Evolutionary conservation across 2,797 vertebrate genomes (phyloP).

Genomic region (Masticophis lateralis): DNA sequence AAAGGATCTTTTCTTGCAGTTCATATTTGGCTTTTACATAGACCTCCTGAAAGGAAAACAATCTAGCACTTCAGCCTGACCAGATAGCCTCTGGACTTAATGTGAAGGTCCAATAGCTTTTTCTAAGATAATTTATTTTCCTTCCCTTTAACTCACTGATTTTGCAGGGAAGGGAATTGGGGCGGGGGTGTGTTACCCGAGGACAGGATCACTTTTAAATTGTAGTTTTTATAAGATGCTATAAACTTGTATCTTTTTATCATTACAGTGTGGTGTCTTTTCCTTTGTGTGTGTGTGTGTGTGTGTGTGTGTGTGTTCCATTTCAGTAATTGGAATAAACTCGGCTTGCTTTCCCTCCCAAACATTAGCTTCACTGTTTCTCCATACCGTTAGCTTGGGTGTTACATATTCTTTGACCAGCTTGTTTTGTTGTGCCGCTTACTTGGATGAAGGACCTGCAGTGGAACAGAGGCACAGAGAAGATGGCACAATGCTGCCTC

Average conservation of each 20-base stretch:
- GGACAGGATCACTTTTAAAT: slow-evolving; percentile 68
- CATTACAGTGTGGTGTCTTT: slow-evolving; percentile 68
- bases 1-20: not conserved
- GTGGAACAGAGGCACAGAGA: not conserved
- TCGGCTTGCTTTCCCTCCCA: slow-evolving; percentile 28
- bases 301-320: slow-evolving; percentile 43
- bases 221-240: slow-evolving; percentile 74
- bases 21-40: not conserved
- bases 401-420: not conserved
- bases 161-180: slow-evolving; percentile 58
- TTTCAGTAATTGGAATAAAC: slow-evolving; percentile 67
- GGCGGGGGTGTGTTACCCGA: slow-evolving; percentile 41
- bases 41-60: not conserved
- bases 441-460: not conserved
- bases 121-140: not conserved
- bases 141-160: slow-evolving; percentile 65
- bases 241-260: slow-evolving; percentile 74
- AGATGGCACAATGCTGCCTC: not conserved
- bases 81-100: not conserved
- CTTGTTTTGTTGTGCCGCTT: not conserved
- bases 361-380: not conserved
- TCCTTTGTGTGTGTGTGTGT: slow-evolving; percentile 56
- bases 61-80: slow-evolving; percentile 10
- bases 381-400: not conserved
- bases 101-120: slow-evolving; percentile 6